A percentile compares a stretch with the other conserved stretches of the same genome.
Conservation (phyloP, 1,140 invertebrate genomes). For the Sitobion miscanthi region DNA sequence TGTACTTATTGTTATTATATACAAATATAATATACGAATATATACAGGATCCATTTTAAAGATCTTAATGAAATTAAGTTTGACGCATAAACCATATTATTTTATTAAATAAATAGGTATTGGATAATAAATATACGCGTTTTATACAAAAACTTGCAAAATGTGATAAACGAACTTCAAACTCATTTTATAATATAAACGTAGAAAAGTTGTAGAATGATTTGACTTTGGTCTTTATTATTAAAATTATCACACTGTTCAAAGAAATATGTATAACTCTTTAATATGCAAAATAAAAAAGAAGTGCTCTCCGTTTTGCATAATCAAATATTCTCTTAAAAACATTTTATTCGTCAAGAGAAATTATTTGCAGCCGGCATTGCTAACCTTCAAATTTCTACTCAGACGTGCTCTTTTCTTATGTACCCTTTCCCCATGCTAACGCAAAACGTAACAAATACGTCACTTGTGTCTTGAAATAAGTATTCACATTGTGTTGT, state of each 20-base stretch:
- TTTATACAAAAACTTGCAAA: not conserved
- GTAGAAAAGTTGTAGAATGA: not conserved
- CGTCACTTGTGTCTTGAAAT: slow-evolving; percentile 15
- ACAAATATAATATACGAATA: too few species aligned
- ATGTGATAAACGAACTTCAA: not conserved
- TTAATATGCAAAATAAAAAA: slow-evolving; percentile 40
- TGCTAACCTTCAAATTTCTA: not conserved
- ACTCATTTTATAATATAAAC: not conserved
- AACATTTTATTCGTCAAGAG: slow-evolving; percentile 28
- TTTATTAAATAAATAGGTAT: not conserved
- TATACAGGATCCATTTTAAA: not conserved
- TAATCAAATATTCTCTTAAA: slow-evolving; percentile 45
- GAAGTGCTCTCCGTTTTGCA: slow-evolving; percentile 8
- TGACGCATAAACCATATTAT: not conserved
- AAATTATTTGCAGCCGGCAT: slow-evolving; percentile 8
- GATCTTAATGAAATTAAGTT: not conserved
- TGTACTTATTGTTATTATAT: too few species aligned
- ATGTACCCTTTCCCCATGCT: not conserved
- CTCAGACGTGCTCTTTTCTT: not conserved
- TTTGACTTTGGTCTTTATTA: slow-evolving; percentile 34
- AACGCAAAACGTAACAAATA: slow-evolving; percentile 1
- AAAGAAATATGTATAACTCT: slow-evolving; percentile 27
- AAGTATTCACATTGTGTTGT: slow-evolving; percentile 24
- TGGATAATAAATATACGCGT: not conserved
- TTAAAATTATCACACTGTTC: slow-evolving; percentile 38